Conservation (phyloP, 2,113 vertebrate genomes). For the Carlito syrichta region DNA sequence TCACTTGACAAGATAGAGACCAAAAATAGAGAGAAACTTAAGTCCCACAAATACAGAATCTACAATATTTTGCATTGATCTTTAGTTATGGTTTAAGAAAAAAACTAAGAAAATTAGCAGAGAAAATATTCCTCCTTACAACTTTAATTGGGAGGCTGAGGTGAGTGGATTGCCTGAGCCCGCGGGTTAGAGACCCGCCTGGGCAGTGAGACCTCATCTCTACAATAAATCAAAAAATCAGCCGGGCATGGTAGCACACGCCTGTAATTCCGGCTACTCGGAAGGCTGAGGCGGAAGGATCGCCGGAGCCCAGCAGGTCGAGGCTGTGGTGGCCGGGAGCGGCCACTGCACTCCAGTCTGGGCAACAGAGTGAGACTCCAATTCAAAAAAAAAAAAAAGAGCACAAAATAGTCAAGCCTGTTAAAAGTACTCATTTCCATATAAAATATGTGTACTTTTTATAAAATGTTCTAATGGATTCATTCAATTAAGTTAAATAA, state of each 20-base stretch:
- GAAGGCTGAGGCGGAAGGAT: too few relatives aligned
- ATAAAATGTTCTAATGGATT: constrained; percentile 48
- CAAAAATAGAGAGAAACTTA: constrained; percentile 9
- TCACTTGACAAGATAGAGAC: background rate
- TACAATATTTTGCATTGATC: background rate
- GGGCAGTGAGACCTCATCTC: too few relatives aligned
- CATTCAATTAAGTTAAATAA: constrained; percentile 49
- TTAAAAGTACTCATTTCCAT: constrained; percentile 37
- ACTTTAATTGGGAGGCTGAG: constrained; percentile 35
- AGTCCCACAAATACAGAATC: background rate
- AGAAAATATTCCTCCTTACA: background rate
- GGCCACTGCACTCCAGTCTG: too few relatives aligned
- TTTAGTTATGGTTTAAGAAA: background rate
- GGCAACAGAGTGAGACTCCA: too few relatives aligned
- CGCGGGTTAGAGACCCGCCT: too few relatives aligned
- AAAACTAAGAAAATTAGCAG: constrained; percentile 36
- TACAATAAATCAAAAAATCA: too few relatives aligned
- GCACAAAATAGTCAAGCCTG: background rate
- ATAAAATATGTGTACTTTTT: constrained; percentile 27
- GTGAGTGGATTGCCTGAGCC: too few relatives aligned
- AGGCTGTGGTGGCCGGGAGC: too few relatives aligned
- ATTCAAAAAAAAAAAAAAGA: too few relatives aligned
- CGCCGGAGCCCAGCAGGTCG: too few relatives aligned
- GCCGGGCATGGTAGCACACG: too few relatives aligned
- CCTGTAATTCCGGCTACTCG: too few relatives aligned